Evolutionary conservation across 2,888 invertebrate genomes (phyloP), one percentile per base, ranked within the genome.

Genomic region (Pasiphila rectangulata): DNA sequence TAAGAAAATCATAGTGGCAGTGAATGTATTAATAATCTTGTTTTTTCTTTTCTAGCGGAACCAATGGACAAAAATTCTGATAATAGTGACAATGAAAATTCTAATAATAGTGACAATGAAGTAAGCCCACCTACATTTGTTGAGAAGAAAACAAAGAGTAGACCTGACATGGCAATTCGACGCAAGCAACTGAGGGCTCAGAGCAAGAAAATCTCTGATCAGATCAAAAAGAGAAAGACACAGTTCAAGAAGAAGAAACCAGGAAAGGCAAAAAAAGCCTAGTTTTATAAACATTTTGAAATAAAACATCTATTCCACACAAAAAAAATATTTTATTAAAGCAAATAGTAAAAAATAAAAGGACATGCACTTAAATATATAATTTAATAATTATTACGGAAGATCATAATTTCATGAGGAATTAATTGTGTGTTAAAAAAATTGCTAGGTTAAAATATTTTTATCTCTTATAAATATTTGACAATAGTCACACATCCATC

Each of bases 101-200:
- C 51, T 24, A 67, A 59, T 21, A 69, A 68, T 37, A 51, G 54
- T 20, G 66, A 70, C 56, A 48, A 45, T 47, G 56, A 63, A 54
- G 46, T 34, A 6, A 48, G 47, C 16, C 75, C 72, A 51, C 67
- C 73, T 23, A 48, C 51, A 19, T 68, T 75, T 39, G 69, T 61
- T 38, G 72, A 75, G 56, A 83, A 74, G 56, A 72, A 74, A 51
- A 47, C 70, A 35, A 76, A 81, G 65, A 73, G 73, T 39, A 79
- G 75, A 51, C 83, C 88, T 15, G 79, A 85, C 50, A 86, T 83
- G 71, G 80, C 84, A 0, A 89, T 89, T 13, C 69, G 88, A 54
- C 76, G 89, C 7, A 89, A 89, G 64, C 88, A 89, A 55, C 74
- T 88, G 1, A 87, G 82, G 60, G 84, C 83, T 2, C 86, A 87